Evolutionary conservation across 2,888 invertebrate genomes (phyloP).

Genomic region (Hedya salicella): DNA sequence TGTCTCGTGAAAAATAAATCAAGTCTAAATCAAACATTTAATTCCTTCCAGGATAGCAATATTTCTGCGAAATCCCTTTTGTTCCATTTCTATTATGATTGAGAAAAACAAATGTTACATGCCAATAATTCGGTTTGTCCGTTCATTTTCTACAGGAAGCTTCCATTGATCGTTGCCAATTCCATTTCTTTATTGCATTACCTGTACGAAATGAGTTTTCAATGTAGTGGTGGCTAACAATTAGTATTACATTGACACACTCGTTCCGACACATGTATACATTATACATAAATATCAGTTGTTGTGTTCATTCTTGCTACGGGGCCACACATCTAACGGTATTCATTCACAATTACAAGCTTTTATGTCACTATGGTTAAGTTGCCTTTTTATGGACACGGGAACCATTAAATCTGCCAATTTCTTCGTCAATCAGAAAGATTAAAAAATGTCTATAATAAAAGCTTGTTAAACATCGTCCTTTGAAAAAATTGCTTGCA

Average conservation of each 20-base stretch:
- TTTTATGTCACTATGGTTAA: neutral
- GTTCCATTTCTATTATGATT: neutral
- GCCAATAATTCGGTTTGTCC: neutral
- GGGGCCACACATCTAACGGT: constrained; percentile 34
- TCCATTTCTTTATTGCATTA: neutral
- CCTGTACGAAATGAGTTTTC: neutral
- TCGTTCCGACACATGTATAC: neutral
- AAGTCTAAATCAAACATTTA: no score
- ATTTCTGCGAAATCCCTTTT: neutral
- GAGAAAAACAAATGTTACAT: no score
- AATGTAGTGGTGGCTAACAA: neutral
- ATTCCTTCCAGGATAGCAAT: neutral
- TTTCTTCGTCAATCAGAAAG: neutral
- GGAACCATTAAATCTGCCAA: neutral
- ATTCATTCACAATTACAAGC: constrained; percentile 30
- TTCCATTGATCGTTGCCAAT: neutral
- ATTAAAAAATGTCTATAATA: constrained; percentile 5
- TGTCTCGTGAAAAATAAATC: no score
- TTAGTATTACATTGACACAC: neutral
- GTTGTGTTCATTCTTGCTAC: constrained; percentile 34
- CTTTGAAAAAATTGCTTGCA: neutral
- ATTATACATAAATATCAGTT: constrained; percentile 10
- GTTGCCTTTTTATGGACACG: neutral
- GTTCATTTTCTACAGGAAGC: neutral
- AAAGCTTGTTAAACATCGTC: constrained; percentile 31